Evolutionary conservation across 2,113 vertebrate species (phyloP).

Genomic region (Cyanistes caeruleus): DNA sequence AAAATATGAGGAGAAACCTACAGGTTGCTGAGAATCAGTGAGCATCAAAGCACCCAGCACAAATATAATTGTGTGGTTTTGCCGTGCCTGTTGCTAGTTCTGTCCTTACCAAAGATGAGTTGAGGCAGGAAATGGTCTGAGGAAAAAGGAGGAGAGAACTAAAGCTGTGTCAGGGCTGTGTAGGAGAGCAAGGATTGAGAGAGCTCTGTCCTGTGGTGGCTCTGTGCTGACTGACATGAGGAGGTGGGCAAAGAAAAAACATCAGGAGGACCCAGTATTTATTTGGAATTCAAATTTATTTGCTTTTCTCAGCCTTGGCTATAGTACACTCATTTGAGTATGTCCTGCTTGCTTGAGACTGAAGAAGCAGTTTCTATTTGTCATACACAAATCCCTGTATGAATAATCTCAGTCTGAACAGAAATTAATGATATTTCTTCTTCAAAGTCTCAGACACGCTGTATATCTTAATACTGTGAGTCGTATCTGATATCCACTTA

Average conservation of each 20-base stretch:
- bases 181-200: not conserved
- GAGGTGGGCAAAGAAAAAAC: not conserved
- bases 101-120: not conserved
- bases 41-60: not conserved
- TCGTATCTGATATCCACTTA: not conserved
- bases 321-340: not conserved
- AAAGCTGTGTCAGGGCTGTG: not conserved
- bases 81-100: not conserved
- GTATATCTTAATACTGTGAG: not conserved
- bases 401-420: not conserved
- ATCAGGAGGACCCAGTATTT: not conserved
- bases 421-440: not conserved
- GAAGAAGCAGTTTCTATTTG: not conserved
- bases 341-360: not conserved
- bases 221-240: rapidly evolving
- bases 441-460: not conserved
- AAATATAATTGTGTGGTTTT: not conserved
- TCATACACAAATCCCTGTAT: not conserved
- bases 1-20: not conserved
- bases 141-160: not conserved
- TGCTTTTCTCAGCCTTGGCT: not conserved
- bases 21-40: not conserved
- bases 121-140: not conserved
- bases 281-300: not conserved
- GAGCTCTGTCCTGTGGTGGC: not conserved